Evolutionary conservation across 1,140 invertebrate genomes (phyloP).

Genomic region (Globodera rostochiensis): DNA sequence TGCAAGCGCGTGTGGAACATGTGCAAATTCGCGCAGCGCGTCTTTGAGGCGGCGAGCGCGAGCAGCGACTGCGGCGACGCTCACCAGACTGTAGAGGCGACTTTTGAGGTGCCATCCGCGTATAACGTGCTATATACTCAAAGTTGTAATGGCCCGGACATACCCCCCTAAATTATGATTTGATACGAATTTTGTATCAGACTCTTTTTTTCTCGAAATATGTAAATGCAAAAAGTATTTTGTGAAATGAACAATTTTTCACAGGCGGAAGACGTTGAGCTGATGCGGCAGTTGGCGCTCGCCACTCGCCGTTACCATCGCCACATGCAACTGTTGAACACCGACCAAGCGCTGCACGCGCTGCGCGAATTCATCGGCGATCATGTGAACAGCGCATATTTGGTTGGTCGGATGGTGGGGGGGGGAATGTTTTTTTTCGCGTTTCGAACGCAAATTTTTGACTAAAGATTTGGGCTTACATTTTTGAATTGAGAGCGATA

Average conservation of each 20-base stretch:
- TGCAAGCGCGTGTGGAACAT: conserved; percentile 99
- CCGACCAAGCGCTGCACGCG: conserved; percentile 4
- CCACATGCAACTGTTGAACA: conserved; percentile 15
- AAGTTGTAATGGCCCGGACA: neutral
- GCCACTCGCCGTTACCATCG: conserved; percentile 6
- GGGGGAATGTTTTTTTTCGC: too few species aligned
- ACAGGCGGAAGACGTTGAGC: neutral
- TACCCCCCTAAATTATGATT: too few species aligned
- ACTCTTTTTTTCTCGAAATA: too few species aligned
- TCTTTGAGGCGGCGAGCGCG: conserved; percentile 30
- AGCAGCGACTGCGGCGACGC: neutral
- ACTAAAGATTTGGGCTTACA: neutral
- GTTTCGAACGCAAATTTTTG: too few species aligned
- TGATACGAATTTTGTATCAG: too few species aligned
- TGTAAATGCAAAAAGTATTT: too few species aligned
- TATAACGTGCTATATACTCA: neutral
- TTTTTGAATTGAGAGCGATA: neutral
- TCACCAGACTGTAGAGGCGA: conserved; percentile 4
- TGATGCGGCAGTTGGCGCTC: conserved; percentile 5
- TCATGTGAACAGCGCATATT: conserved; percentile 20
- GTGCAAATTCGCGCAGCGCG: conserved; percentile 81
- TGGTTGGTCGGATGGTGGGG: neutral
- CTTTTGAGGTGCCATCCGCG: conserved; percentile 24
- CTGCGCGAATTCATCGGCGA: conserved; percentile 15
- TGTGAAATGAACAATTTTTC: neutral